A percentile compares a stretch with the other conserved stretches of the same genome.
Conservation (phyloP, 2,888 invertebrate genomes). For the Allygus modestus region DNA sequence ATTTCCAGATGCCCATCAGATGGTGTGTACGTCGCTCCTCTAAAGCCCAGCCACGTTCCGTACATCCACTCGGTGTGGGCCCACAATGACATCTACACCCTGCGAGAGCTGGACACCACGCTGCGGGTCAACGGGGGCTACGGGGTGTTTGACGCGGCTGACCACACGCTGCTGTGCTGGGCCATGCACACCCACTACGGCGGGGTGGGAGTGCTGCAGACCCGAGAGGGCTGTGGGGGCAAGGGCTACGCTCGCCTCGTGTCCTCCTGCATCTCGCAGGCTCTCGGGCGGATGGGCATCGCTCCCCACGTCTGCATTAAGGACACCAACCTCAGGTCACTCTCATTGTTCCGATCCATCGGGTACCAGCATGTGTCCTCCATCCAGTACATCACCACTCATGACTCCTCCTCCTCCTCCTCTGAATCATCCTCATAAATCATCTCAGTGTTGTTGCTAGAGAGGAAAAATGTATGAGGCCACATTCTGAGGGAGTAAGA, state of each 20-base stretch:
- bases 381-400: constrained; percentile 59
- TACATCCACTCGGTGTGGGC: constrained; percentile 63
- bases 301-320: constrained; percentile 57
- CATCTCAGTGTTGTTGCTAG: not conserved
- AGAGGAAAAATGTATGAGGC: not conserved
- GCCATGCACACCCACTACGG: constrained; percentile 63
- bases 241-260: constrained; percentile 62
- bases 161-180: constrained; percentile 58
- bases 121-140: constrained; percentile 57
- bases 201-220: constrained; percentile 62
- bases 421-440: constrained; percentile 12
- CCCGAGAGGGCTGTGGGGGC: constrained; percentile 28
- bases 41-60: constrained; percentile 32
- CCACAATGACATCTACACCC: constrained; percentile 63
- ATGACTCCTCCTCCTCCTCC: constrained; percentile 35
- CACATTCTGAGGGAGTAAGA: not conserved
- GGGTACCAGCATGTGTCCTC: constrained; percentile 61
- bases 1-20: constrained; percentile 37
- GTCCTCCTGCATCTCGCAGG: constrained; percentile 26
- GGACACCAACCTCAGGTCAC: constrained; percentile 53
- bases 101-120: constrained; percentile 51
- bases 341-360: constrained; percentile 56
- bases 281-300: constrained; percentile 40
- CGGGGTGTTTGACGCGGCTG: constrained; percentile 50
- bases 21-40: constrained; percentile 45